Percentiles rank a stretch among this genome's conserved stretches.
phyloP scores from a whole-genome alignment of 2,797 vertebrate genomes.

The Gila robusta region DNA sequence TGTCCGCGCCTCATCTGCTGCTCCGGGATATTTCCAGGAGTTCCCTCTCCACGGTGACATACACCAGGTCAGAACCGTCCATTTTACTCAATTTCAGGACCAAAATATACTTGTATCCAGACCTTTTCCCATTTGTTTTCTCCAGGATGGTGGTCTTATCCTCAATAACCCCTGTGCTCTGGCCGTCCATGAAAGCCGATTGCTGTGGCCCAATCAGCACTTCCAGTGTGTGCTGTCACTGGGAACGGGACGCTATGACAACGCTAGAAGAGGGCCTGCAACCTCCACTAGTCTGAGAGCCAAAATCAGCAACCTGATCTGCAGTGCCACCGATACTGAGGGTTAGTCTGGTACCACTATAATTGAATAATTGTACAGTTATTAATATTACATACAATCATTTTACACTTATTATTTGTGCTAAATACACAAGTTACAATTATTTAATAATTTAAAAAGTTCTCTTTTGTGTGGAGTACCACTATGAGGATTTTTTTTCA shows the following conservation, averaged over 20 bases:
- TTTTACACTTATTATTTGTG: not conserved
- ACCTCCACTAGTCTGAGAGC: slow-evolving; percentile 81
- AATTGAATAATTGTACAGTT: not conserved
- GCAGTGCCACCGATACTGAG: slow-evolving; percentile 82
- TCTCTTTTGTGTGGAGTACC: not conserved
- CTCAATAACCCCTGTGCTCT: slow-evolving; percentile 82
- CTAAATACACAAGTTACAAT: not conserved
- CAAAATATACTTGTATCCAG: not conserved
- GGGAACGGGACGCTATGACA: slow-evolving; percentile 80
- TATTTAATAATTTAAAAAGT: not conserved
- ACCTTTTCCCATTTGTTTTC: slow-evolving; percentile 7
- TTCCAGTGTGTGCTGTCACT: slow-evolving; percentile 83
- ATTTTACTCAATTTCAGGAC: not conserved
- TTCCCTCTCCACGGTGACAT: slow-evolving; percentile 78
- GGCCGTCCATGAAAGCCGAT: slow-evolving; percentile 79
- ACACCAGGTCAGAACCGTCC: slow-evolving; percentile 75
- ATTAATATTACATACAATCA: not conserved
- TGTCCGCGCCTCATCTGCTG: slow-evolving; percentile 79
- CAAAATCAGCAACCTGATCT: slow-evolving; percentile 81
- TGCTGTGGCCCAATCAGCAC: slow-evolving; percentile 79
- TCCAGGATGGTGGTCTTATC: slow-evolving; percentile 79
- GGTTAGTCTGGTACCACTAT: slow-evolving; percentile 59
- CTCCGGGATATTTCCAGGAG: slow-evolving; percentile 83
- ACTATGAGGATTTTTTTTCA: too few relatives aligned
- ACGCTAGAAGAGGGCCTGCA: slow-evolving; percentile 68